Conservation (phyloP, 2,113 vertebrate genomes). For the Tetrao urogallus region DNA sequence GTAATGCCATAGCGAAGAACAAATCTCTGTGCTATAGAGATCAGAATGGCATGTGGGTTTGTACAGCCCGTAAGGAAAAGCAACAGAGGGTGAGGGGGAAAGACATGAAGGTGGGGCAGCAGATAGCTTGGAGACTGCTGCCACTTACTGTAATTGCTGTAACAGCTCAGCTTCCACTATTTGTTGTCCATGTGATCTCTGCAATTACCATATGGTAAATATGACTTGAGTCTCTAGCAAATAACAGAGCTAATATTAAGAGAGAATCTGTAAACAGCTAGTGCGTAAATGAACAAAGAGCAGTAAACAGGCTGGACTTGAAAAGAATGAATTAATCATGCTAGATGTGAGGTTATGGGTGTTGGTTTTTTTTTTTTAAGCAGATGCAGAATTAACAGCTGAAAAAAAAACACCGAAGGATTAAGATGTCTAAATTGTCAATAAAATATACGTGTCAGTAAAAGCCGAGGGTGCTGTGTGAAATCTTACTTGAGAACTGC, state of each 20-base stretch:
- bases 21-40: not conserved
- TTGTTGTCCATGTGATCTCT: constrained; percentile 47
- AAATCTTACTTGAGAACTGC: constrained; percentile 43
- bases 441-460: not conserved
- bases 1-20: not conserved
- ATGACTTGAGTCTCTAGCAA: constrained; percentile 59
- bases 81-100: not conserved
- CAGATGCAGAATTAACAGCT: constrained; percentile 32
- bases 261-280: constrained; percentile 65
- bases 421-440: constrained; percentile 24
- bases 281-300: constrained; percentile 53
- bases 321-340: constrained; percentile 59
- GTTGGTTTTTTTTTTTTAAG: constrained; percentile 8
- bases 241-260: constrained; percentile 62
- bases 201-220: constrained; percentile 67
- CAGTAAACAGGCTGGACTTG: constrained; percentile 44
- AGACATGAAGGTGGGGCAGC: constrained; percentile 11
- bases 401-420: not conserved
- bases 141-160: constrained; percentile 9
- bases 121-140: constrained; percentile 24
- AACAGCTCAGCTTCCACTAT: constrained; percentile 34
- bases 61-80: not conserved
- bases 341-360: not conserved
- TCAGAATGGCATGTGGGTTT: not conserved
- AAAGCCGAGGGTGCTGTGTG: not conserved